Base-by-base conservation (phyloP, 1,140 invertebrate genomes). In the Macrobrachium nipponense region DNA sequence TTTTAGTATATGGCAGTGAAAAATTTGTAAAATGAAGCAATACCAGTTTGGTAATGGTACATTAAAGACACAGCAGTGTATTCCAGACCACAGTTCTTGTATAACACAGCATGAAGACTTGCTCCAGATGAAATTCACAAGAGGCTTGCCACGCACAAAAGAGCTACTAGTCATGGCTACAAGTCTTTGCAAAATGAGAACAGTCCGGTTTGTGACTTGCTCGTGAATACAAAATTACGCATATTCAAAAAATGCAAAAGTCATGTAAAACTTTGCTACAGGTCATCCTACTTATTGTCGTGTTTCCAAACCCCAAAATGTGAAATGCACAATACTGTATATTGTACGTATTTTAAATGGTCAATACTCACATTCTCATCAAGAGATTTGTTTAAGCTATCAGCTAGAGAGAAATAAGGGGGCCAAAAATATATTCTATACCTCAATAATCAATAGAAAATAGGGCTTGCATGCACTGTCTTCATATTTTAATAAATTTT, bases 161-260 rank as follows among this genome's bases (percentile, higher is more conserved):
- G 78, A 80, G 78, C 78, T 80, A 80, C 78, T 66, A 80, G 78
- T 80, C 78, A 80, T 80, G 78, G 78, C 78, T 80, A 80, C 78
- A 80, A 80, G 78, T 80, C 78, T 80, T 70, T 80, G 78, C 78
- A 80, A 80, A 66, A 80, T 62, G 78, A 80, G 78, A 79, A 82
- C 80, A 82, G 80, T 82, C 80, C 80, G 80, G 78, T 80, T 66
- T 80, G 60, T 80, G 78, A 80, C 78, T 80, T 80, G 66, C 80
- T 82, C 70, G 80, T 82, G 70, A 73, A 82, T 82, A 82, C 80
- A 82, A 82, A 82, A 82, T 82, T 82, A 82, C 80, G 80, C 80
- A 73, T 82, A 82, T 82, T 82, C 80, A 82, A 82, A 82, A 82
- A 82, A 82, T 82, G 80, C 80, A 82, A 82, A 82, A 82, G 73